Base-by-base conservation (phyloP, 2,888 invertebrate species). In the Nowickia ferox region DNA sequence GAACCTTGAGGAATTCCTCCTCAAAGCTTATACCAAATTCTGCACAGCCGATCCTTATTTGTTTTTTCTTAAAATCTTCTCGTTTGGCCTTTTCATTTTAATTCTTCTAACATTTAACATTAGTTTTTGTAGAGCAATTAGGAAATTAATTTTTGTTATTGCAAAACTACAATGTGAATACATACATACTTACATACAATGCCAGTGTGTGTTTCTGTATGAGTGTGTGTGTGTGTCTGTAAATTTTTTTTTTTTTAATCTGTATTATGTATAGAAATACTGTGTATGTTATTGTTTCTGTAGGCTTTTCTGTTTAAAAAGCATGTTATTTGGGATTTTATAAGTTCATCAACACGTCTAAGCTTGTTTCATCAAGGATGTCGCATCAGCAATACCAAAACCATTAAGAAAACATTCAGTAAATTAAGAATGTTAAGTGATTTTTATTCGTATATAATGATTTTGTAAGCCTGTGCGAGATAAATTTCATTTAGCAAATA, bases 131-230 rank as follows among this genome's bases (percentile, higher is more conserved):
- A 48, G 63, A 78, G 81, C 91, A 91, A 91, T 91, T 91, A 91
- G 90, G 88, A 91, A 91, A 91, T 91, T 90, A 90, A 90, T 89
- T 91, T 53, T 71, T 38, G 80, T 72, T 81, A 61, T 72, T 65
- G 65, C 63, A 76, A 61, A 77, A 76, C 71, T 80, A 79, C 77
- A 65, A 57, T 59, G 38, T 22, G 4, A 4, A 30, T 30, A 30
- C 0, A 6, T 30, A 30, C 30, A 30, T 30, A 30, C 5, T 6
- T 30, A 6, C 13, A 22, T 72, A 65, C 72, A 48, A 59, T 63
- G 38, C 9, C 17, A 42, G n/a, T 61, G 15, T 51, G 51, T 40
- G 44, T 22, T 1, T 4, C 19, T 53, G 44, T 68, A n/a, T n/a
- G n/a, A n/a, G 22, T 68, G 40, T 53, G 8, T 38, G 53, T 74